phyloP scores from a whole-genome alignment of 2,888 invertebrate species.

The Oscheius sp. region DNA sequence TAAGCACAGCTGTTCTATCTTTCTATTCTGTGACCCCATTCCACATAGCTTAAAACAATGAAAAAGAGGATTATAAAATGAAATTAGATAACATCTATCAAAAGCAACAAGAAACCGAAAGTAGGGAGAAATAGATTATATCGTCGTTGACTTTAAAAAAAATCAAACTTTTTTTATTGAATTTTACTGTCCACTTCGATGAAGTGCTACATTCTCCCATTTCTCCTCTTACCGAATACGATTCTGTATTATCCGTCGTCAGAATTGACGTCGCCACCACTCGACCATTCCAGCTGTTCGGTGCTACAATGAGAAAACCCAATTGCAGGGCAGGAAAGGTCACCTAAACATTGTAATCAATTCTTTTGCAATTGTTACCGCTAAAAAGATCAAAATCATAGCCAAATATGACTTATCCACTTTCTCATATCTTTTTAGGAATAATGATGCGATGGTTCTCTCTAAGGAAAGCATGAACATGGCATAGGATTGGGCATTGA shows the following conservation, averaged over 20 bases:
- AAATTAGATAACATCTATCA: too few relatives aligned
- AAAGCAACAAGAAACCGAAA: too few relatives aligned
- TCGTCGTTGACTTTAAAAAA: too few relatives aligned
- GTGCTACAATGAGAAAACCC: neutral
- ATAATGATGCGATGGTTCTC: conserved; percentile 1
- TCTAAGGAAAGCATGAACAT: conserved; percentile 4
- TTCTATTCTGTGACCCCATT: too few relatives aligned
- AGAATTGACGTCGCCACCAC: conserved; percentile 12
- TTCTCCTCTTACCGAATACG: conserved; percentile 1
- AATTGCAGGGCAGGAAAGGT: conserved; percentile 3
- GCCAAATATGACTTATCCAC: neutral
- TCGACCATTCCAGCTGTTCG: neutral
- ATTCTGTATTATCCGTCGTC: neutral
- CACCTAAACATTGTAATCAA: neutral
- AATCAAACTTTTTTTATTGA: neutral
- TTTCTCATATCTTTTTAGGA: conserved; percentile 1
- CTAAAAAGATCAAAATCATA: neutral
- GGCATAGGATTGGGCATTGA: conserved; percentile 17
- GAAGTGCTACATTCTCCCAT: too few relatives aligned
- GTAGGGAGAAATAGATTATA: too few relatives aligned
- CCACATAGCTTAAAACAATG: too few relatives aligned
- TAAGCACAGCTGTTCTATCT: too few relatives aligned
- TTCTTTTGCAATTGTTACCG: neutral
- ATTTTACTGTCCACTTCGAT: too few relatives aligned
- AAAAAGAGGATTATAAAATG: too few relatives aligned